Evolutionary conservation across 2,888 invertebrate genomes (phyloP).

Genomic region (Caenorhabditis sp.): DNA sequence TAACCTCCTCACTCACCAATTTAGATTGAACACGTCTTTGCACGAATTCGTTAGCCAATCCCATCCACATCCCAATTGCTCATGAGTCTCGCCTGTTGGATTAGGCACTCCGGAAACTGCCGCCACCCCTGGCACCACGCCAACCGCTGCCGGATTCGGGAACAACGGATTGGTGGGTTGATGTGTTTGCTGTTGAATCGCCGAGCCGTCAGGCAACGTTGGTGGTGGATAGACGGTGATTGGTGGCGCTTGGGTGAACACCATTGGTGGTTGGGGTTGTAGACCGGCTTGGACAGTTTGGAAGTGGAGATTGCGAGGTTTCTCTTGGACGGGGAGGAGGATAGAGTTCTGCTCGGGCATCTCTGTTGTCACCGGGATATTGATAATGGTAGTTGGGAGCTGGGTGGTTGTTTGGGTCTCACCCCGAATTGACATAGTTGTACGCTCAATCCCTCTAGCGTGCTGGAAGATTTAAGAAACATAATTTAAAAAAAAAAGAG

Average conservation of each 20-base stretch:
- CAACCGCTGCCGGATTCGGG: neutral
- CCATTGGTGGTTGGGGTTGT: conserved; percentile 35
- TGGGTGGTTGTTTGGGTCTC: neutral
- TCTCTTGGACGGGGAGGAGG: conserved; percentile 24
- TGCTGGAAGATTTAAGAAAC: conserved; percentile 41
- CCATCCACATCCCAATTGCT: conserved; percentile 67
- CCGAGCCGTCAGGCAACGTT: conserved; percentile 4
- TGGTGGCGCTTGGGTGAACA: conserved; percentile 37
- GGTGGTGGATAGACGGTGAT: conserved; percentile 21
- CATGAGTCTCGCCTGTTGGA: conserved; percentile 33
- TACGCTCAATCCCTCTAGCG: conserved; percentile 44
- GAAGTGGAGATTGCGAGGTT: neutral
- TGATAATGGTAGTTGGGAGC: conserved; percentile 2
- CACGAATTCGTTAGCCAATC: conserved; percentile 65
- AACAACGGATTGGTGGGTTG: conserved; percentile 32
- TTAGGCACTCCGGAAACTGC: neutral
- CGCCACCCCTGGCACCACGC: neutral
- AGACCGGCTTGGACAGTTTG: conserved; percentile 40
- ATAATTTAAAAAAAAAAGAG: neutral
- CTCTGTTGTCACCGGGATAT: too few species aligned
- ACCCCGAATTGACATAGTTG: conserved; percentile 38
- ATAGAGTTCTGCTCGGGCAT: conserved; percentile 42
- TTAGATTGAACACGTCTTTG: conserved; percentile 62
- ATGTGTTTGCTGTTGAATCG: conserved; percentile 31
- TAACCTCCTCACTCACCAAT: conserved; percentile 49